Base-by-base conservation (phyloP, 2,888 invertebrate genomes). In the Drosophila neotestacea region DNA sequence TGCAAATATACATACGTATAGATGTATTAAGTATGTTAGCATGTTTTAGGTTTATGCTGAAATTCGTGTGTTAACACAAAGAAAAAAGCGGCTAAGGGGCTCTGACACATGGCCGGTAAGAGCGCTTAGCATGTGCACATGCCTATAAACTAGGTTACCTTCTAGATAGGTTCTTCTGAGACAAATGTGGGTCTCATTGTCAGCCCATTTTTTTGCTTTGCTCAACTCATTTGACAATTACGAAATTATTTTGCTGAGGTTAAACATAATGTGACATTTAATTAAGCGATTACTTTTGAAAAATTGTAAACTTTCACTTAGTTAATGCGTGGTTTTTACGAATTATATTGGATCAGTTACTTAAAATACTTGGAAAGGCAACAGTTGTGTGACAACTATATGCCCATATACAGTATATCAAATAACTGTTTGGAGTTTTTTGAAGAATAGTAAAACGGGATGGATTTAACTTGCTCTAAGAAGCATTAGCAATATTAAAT, bases 101-200 rank as follows among this genome's bases (percentile, higher is more conserved):
- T 11, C 28, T 11, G 46, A 34, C 9, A 46, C 47, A 34, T 11
- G 50, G 50, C 50, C 36, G 22, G 22, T 16, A 28, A 48, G 51
- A 51, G 5, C 32, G 64, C 48, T 79, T 61, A 79, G 46, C 75
- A 47, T 69, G 81, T 70, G 77, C 79, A 79, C 44, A 81, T 46
- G 67, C 52, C 64, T 69, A 64, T 55, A 73, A 88, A 88, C 60
- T 71, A 44, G 84, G 89, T 81, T 80, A 88, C 64, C 62, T 61
- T 51, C 58, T 28, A 56, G 42, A 70, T 44, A 58, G 65, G 51
- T 72, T 72, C 41, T 52, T n/a, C 7, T 6, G 16, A 28, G 41
- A 13, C 34, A 6, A 22, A 6, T 46, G 46, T 28, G 6, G 13
- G 13, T 47, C 48, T 52, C 16, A 16, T 16, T 16, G 16, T 16